phyloP scores from a whole-genome alignment of 2,888 invertebrate genomes.

The Conomelus anceps region DNA sequence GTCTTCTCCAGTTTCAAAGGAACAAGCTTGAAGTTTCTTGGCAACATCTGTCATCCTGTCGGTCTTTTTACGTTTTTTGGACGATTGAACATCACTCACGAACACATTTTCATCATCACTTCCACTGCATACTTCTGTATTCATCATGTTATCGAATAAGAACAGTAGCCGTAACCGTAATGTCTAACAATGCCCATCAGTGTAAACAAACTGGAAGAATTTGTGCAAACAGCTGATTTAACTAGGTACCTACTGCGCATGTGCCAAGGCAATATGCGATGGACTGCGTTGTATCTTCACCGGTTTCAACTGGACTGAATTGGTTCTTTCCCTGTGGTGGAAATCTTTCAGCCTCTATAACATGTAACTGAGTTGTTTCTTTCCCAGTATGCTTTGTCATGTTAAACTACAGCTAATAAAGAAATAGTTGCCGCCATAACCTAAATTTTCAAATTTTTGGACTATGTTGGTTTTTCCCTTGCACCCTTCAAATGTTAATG shows the following conservation, averaged over 20 bases:
- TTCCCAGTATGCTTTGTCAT: slow-evolving; percentile 2
- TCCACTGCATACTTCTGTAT: too few species aligned
- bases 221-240: background rate
- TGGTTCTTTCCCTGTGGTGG: background rate
- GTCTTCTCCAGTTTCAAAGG: slow-evolving; percentile 10
- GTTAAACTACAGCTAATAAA: background rate
- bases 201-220: background rate
- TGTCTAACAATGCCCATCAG: too few species aligned
- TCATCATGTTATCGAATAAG: background rate
- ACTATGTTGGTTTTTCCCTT: slow-evolving; percentile 18
- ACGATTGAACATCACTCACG: background rate
- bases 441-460: background rate
- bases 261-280: slow-evolving; percentile 2
- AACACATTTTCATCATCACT: slow-evolving; percentile 3
- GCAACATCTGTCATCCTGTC: slow-evolving; percentile 7
- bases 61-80: slow-evolving; percentile 12
- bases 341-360: background rate
- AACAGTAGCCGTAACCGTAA: background rate
- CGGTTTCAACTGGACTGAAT: slow-evolving; percentile 13
- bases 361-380: slow-evolving; percentile 7
- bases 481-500: slow-evolving; percentile 4
- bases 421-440: background rate
- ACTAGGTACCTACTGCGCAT: background rate
- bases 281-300: slow-evolving; percentile 14
- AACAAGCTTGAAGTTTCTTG: background rate